Base-by-base conservation (phyloP, 2,888 invertebrate species). In the Monopis laevigella region DNA sequence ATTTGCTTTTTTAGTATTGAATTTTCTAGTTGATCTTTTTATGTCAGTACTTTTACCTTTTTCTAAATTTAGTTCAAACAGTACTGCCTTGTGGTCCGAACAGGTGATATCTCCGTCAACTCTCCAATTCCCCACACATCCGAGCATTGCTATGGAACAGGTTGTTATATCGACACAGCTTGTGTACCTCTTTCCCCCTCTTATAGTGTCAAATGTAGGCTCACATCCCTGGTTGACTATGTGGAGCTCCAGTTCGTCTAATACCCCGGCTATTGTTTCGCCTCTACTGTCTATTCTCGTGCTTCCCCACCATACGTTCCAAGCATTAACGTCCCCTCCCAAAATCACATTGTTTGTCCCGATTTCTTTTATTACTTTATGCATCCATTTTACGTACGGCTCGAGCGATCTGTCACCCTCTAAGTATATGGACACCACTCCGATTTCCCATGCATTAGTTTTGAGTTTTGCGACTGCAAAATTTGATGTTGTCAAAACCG, bases 221-320 rank as follows among this genome's bases (percentile, higher is more conserved):
- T 24, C 24, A 24, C 10, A 6, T 24, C 24, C 24, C 24, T 10
- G 24, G 10, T 24, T 24, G 6, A 24, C 6, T 10, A 24, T 10
- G 10, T 8, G 10, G 7, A 24, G 6, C 6, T 10, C 24, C 7
- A 24, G 24, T 24, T 24, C 24, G 10, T 24, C 10, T 10, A 24
- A 24, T 8, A 24, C 24, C 10, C 24, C 24, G 6, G 6, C 24
- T 10, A 24, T 6, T 8, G 6, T 8, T 24, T 10, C 10, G 10
- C 24, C 24, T 24, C 24, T 24, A 8, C n/a, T n/a, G n/a, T n/a
- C 24, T 10, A 8, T 10, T 24, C 24, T 3, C 16, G 3, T 4
- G 19, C 24, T 38, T 4, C 38, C 38, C 38, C 38, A 38, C 38
- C 38, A 38, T 2, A 14, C 12, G 38, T 14, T 38, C 12, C 14